phyloP scores from a whole-genome alignment of 2,113 vertebrate species.

The Festucalex cinctus region DNA sequence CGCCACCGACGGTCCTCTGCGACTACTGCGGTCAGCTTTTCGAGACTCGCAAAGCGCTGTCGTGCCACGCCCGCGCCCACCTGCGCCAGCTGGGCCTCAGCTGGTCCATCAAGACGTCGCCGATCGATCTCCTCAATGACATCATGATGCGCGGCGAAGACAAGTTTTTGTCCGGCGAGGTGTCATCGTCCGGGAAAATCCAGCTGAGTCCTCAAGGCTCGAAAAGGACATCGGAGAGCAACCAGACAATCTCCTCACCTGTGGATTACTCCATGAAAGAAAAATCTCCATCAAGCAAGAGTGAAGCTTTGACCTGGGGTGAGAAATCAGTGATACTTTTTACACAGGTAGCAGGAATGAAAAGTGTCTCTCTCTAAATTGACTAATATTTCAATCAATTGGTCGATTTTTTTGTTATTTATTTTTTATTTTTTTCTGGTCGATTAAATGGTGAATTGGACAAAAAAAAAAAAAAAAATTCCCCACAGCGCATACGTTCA shows the following conservation, averaged over 20 bases:
- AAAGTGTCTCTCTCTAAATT: not conserved
- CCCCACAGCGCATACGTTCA: no score
- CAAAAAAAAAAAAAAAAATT: no score
- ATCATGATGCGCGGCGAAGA: constrained; percentile 80
- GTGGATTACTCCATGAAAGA: constrained; percentile 67
- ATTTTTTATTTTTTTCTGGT: no score
- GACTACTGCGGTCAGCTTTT: constrained; percentile 90
- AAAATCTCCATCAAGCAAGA: constrained; percentile 41
- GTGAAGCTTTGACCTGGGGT: not conserved
- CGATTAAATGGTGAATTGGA: no score
- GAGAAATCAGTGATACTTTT: not conserved
- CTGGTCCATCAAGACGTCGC: constrained; percentile 84
- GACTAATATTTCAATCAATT: no score
- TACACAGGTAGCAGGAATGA: not conserved
- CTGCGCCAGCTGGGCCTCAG: constrained; percentile 86
- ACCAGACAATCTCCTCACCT: constrained; percentile 25
- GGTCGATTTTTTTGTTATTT: no score
- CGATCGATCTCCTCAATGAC: constrained; percentile 84
- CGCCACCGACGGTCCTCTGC: constrained; percentile 80
- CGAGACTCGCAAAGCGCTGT: constrained; percentile 89
- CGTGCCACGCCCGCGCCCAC: constrained; percentile 88
- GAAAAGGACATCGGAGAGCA: constrained; percentile 40
- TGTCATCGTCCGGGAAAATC: constrained; percentile 44
- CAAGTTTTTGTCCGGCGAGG: constrained; percentile 31
- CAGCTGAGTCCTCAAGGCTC: constrained; percentile 28